These are phyloP conservation scores for Phortica variegata DNA, from an alignment of 1,140 invertebrate genomes.

Conservation along the genomic window DNA sequence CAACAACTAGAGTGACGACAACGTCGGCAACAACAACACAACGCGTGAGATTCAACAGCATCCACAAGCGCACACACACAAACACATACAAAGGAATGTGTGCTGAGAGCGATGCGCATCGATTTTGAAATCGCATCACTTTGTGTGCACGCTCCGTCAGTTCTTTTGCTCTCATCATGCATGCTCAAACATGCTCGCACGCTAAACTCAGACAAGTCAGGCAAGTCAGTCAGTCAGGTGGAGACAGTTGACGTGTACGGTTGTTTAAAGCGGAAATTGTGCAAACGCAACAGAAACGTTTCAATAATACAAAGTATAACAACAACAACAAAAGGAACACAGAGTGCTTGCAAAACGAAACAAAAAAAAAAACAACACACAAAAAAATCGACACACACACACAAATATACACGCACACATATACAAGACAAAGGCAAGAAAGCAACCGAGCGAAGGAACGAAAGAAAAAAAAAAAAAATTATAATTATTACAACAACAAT, in stretches of 20 bases:
- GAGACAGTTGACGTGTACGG: conserved; percentile 57
- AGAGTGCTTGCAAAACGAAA: conserved; percentile 16
- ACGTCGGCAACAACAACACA: not conserved
- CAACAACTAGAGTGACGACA: conserved; percentile 1
- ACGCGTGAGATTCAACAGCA: not conserved
- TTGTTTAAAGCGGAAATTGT: conserved; percentile 44
- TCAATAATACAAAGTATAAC: not conserved
- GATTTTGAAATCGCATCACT: conserved; percentile 23
- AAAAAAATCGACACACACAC: conserved; percentile 3
- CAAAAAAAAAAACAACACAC: not conserved
- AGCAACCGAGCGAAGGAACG: too few relatives aligned
- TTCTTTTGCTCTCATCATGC: not conserved
- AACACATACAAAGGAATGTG: too few relatives aligned
- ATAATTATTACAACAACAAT: too few relatives aligned
- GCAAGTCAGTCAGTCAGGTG: conserved; percentile 46
- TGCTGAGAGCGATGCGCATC: conserved; percentile 21
- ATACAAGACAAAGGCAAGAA: too few relatives aligned
- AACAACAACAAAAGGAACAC: conserved; percentile 16
- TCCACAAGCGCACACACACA: too few relatives aligned
- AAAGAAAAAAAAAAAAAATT: too few relatives aligned
- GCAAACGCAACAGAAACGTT: conserved; percentile 5
- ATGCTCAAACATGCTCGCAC: not conserved
- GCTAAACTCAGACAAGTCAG: conserved; percentile 10
- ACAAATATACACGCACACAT: too few relatives aligned
- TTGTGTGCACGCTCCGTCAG: not conserved